Base-by-base conservation (phyloP, 2,113 vertebrate species). In the Rhinolophus ferrumequinum region DNA sequence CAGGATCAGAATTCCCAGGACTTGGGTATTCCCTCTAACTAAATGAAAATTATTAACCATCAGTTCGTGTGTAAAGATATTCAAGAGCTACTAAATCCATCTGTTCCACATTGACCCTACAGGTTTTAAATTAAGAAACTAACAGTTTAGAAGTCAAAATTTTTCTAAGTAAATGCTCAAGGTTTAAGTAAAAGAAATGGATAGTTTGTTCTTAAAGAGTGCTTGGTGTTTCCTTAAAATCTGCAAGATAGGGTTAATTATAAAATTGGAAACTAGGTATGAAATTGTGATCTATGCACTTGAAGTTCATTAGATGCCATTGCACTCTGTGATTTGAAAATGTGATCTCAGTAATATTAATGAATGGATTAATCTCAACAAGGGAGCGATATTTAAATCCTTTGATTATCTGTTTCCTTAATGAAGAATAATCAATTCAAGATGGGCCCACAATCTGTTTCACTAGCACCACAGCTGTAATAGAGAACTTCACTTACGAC, bases 141-240 rank as follows among this genome's bases (percentile, higher is more conserved):
- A 94, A 90, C 5, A 58, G 44, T 38, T 58, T 67, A 44, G 35
- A 92, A 56, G 58, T 60, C 30, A 79, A n/a, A 54, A 66, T 72
- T 93, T 93, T 87, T 15, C 47, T 92, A 86, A 79, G 56, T 22
- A 83, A 38, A 62, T 67, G 30, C 19, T 64, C 41, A 97, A 79
- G 50, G 35, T 13, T 91, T 88, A 80, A 75, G 77, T 93, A 79
- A 58, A 88, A 90, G 1, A 93, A 84, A 79, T 56, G 1, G 6
- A 73, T 38, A 56, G 26, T 66, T 91, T 88, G 12, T 88, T 70
- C 14, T 62, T 54, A 58, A 89, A 69, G 44, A 90, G 19, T 75
- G 5, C 52, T 62, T 70, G 87, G 14, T 47, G 33, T 22, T 15
- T 69, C 10, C 47, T 58, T 56, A 94, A 66, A 89, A 77, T 44